Percentiles rank a stretch among this genome's conserved stretches.
Conservation (phyloP, 2,113 vertebrate genomes). For the Misgurnus anguillicaudatus region DNA sequence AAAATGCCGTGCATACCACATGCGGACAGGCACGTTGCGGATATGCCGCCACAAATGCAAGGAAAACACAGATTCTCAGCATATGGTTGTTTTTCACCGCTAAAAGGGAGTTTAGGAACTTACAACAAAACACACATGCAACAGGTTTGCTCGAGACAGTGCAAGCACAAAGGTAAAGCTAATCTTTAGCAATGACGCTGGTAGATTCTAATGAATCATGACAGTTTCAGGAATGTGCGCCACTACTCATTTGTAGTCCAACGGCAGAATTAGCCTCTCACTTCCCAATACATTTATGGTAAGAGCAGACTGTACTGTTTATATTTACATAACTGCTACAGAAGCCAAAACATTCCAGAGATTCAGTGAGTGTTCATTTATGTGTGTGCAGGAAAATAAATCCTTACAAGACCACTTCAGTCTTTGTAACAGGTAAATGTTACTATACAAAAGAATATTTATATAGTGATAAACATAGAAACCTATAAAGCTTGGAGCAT, state of each 20-base stretch:
- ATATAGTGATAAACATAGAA: background rate
- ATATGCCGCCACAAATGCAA: no score
- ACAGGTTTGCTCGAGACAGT: no score
- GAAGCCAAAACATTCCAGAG: slow-evolving; percentile 56
- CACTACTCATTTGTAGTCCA: slow-evolving; percentile 57
- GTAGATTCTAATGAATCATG: slow-evolving; percentile 65
- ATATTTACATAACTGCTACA: slow-evolving; percentile 62
- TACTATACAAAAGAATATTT: background rate
- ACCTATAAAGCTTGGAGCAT: background rate
- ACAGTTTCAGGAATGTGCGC: slow-evolving; percentile 71
- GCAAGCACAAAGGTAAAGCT: no score
- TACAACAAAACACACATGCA: no score
- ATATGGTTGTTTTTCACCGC: no score
- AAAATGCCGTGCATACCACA: no score
- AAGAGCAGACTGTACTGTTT: slow-evolving; percentile 61
- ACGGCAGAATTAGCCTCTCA: slow-evolving; percentile 49
- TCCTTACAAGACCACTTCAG: slow-evolving; percentile 10
- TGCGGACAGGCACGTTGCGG: no score
- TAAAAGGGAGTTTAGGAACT: no score
- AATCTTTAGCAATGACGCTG: no score
- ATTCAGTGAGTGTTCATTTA: slow-evolving; percentile 31
- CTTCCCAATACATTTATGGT: slow-evolving; percentile 60
- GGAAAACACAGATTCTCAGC: no score
- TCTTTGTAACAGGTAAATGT: background rate
- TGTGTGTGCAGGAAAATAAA: slow-evolving; percentile 35